These are phyloP conservation scores for Blomia tropicalis DNA, from an alignment of 2,888 invertebrate species.

Conservation along the genomic window DNA sequence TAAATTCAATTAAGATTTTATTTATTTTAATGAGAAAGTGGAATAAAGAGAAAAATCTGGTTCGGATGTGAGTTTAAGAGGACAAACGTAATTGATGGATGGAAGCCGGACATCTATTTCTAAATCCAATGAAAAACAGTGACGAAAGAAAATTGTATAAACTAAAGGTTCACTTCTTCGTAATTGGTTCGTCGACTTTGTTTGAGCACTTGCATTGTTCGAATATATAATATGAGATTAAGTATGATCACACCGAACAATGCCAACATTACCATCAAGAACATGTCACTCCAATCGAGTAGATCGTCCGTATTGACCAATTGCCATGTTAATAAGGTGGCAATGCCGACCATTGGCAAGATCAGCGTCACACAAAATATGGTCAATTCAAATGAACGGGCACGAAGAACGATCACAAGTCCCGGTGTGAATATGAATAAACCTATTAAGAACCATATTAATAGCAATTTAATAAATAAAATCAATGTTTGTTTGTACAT, in stretches of 20 bases:
- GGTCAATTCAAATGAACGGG: background rate
- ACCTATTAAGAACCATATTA: background rate
- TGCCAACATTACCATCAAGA: background rate
- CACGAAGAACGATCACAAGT: constrained; percentile 7
- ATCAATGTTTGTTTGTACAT: too few species aligned
- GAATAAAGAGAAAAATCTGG: too few species aligned
- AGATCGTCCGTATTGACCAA: background rate
- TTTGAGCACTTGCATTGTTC: background rate
- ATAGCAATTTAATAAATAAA: background rate
- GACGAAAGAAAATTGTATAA: too few species aligned
- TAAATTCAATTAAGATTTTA: too few species aligned
- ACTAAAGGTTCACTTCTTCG: too few species aligned
- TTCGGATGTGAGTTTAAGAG: too few species aligned
- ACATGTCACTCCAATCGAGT: constrained; percentile 14
- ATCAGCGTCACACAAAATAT: background rate
- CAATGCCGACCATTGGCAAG: background rate
- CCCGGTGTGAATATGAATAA: constrained; percentile 16
- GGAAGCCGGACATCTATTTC: too few species aligned
- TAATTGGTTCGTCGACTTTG: too few species aligned
- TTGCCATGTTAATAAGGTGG: background rate
- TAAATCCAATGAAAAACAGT: too few species aligned
- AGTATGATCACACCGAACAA: background rate
- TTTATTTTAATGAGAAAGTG: too few species aligned
- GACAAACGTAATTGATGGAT: too few species aligned
- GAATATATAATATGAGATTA: constrained; percentile 13